phyloP scores from a whole-genome alignment of 2,113 vertebrate genomes.

The Mesembrinibis cayennensis region DNA sequence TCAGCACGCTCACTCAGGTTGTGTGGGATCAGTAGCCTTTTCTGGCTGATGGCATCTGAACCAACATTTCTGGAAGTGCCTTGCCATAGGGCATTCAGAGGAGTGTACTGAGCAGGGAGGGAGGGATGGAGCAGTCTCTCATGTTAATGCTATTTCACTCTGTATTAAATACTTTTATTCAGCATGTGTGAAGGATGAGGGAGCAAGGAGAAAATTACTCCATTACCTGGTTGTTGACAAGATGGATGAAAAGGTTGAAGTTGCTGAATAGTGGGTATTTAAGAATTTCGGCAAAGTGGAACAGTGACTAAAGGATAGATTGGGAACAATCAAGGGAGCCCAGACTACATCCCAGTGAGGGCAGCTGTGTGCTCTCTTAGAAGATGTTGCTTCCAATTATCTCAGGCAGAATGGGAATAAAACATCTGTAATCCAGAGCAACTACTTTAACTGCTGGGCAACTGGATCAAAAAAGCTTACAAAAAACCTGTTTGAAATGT shows the following conservation, averaged over 20 bases:
- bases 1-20: not conserved
- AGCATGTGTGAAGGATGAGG: not conserved
- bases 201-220: conserved; percentile 8
- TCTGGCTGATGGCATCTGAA: conserved; percentile 3
- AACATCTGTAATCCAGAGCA: not conserved
- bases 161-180: not conserved
- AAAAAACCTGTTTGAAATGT: not conserved
- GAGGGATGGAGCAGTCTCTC: not conserved
- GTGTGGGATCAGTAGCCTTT: not conserved
- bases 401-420: not conserved
- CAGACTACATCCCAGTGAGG: not conserved
- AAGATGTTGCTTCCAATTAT: not conserved
- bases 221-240: conserved; percentile 44
- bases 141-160: not conserved
- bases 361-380: not conserved
- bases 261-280: not conserved
- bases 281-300: not conserved
- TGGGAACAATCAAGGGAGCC: not conserved
- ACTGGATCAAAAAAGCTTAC: not conserved
- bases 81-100: not conserved
- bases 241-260: not conserved
- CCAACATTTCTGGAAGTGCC: conserved; percentile 21
- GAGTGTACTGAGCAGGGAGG: not conserved
- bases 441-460: not conserved
- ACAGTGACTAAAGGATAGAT: not conserved